A percentile compares a stretch with the other conserved stretches of the same genome.
Conservation (phyloP, 2,113 vertebrate species). For the Burhinus bistriatus region DNA sequence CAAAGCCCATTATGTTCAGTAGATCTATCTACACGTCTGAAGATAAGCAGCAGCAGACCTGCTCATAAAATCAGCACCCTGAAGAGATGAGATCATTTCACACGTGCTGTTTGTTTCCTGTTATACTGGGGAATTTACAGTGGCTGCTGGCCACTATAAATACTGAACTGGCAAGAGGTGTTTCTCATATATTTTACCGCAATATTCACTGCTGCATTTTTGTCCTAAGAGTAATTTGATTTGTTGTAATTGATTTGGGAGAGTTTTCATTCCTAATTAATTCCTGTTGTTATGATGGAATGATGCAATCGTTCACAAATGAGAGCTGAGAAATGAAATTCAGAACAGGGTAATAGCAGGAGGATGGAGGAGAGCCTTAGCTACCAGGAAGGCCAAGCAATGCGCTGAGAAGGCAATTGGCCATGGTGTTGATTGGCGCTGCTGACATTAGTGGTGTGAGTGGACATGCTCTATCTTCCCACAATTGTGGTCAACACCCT, state of each 20-base stretch:
- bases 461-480: background rate
- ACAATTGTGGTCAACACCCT: background rate
- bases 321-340: background rate
- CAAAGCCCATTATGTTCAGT: background rate
- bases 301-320: background rate
- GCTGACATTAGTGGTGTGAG: background rate
- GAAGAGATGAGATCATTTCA: constrained; percentile 40
- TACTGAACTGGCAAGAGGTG: background rate
- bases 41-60: constrained; percentile 11
- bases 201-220: background rate
- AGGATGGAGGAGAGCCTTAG: background rate
- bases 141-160: constrained; percentile 46
- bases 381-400: background rate
- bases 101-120: constrained; percentile 36
- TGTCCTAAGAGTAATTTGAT: constrained; percentile 5
- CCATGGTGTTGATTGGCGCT: rapidly evolving
- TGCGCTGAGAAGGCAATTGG: background rate
- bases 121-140: background rate
- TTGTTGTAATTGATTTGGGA: constrained; percentile 4
- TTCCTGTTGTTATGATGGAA: background rate
- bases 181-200: background rate
- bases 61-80: constrained; percentile 23
- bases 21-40: background rate
- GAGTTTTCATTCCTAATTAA: constrained; percentile 17
- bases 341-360: background rate